Conservation (phyloP, 2,113 vertebrate species). For the Carollia perspicillata region DNA sequence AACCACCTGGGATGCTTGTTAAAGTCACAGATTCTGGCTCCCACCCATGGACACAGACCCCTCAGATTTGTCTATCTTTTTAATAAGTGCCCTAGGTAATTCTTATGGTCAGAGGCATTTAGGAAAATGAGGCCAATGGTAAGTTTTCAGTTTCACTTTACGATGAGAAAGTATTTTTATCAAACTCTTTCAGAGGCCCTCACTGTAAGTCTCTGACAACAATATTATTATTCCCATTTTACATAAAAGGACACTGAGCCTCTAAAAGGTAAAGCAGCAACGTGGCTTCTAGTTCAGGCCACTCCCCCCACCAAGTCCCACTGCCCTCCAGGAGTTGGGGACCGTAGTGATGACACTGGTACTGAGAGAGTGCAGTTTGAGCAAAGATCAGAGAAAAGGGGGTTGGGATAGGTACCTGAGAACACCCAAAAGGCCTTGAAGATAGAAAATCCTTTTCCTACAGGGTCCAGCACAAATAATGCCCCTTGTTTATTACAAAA, state of each 20-base stretch:
- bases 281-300: background rate
- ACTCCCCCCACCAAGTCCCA: background rate
- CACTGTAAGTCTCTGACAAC: background rate
- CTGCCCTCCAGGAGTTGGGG: background rate
- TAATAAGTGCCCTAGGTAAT: background rate
- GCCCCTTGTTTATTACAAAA: too few species aligned
- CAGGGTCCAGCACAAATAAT: too few species aligned
- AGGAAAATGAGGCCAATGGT: background rate
- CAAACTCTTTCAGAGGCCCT: background rate
- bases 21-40: background rate
- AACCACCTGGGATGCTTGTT: constrained; percentile 5
- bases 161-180: background rate
- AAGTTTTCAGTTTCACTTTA: constrained; percentile 31
- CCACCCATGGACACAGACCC: background rate
- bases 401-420: background rate
- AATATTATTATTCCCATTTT: background rate
- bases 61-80: background rate
- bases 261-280: background rate
- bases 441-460: background rate
- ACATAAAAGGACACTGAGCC: background rate
- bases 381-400: background rate
- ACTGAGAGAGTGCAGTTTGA: background rate
- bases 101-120: background rate
- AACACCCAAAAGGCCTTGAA: background rate
- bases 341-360: background rate